Evolutionary conservation across 2,888 invertebrate genomes (phyloP).

Genomic region (Seira ritae): DNA sequence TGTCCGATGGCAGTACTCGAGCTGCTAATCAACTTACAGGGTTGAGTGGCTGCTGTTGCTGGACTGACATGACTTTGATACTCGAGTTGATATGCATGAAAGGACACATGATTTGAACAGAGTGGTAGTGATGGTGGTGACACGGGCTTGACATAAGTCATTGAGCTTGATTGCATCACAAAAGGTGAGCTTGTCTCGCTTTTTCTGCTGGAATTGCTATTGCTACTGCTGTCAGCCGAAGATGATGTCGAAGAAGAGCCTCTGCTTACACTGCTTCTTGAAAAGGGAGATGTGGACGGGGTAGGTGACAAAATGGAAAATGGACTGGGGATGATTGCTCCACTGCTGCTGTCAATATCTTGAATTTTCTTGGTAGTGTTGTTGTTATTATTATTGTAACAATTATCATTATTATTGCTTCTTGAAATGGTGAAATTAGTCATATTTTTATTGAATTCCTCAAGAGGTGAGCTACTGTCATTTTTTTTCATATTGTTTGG

Average conservation of each 20-base stretch:
- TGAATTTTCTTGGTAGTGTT: slow-evolving; percentile 49
- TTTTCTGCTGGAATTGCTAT: too few relatives aligned
- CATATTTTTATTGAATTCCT: slow-evolving; percentile 49
- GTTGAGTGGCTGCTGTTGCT: slow-evolving; percentile 12
- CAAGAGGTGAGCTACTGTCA: slow-evolving; percentile 24
- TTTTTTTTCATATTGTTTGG: slow-evolving; percentile 54
- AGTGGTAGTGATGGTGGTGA: slow-evolving; percentile 35
- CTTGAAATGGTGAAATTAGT: slow-evolving; percentile 44
- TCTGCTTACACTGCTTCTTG: slow-evolving; percentile 54
- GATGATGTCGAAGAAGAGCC: slow-evolving; percentile 46
- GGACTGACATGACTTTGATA: slow-evolving; percentile 46
- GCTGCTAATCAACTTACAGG: not conserved
- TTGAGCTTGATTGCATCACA: slow-evolving; percentile 57
- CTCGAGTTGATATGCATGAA: slow-evolving; percentile 28
- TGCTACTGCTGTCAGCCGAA: slow-evolving; percentile 31
- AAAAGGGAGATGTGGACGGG: slow-evolving; percentile 45
- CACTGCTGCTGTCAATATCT: slow-evolving; percentile 55
- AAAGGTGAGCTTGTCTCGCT: slow-evolving; percentile 39
- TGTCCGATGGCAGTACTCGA: slow-evolving; percentile 4
- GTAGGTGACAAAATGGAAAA: slow-evolving; percentile 64
- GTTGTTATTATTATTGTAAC: not conserved
- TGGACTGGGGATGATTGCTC: slow-evolving; percentile 27
- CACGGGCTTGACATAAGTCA: slow-evolving; percentile 64
- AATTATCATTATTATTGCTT: slow-evolving; percentile 34
- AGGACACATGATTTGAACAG: slow-evolving; percentile 60